phyloP scores from a whole-genome alignment of 2,113 vertebrate genomes.

The Bambusicola thoracicus region DNA sequence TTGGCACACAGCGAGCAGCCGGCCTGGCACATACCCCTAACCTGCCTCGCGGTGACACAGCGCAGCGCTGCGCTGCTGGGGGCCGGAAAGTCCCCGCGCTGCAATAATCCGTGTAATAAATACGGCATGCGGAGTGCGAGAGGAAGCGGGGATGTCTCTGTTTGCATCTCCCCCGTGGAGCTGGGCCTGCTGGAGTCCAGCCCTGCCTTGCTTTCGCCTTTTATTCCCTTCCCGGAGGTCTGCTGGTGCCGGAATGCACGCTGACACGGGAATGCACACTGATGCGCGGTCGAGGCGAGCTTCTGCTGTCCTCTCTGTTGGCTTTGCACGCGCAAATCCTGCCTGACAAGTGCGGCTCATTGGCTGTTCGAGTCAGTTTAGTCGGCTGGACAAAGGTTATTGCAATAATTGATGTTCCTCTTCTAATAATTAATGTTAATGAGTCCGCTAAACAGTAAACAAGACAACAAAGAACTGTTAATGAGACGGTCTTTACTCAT shows the following conservation, averaged over 20 bases:
- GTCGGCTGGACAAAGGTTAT: slow-evolving; percentile 52
- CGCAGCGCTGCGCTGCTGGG: background rate
- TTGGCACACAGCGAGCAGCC: background rate
- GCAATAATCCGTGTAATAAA: slow-evolving; percentile 51
- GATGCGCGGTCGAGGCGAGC: background rate
- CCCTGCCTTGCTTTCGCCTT: background rate
- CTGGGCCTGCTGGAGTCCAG: background rate
- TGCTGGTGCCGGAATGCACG: background rate
- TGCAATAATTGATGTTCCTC: slow-evolving; percentile 49
- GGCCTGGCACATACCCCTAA: slow-evolving; percentile 5
- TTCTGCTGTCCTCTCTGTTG: background rate
- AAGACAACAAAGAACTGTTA: slow-evolving; percentile 66
- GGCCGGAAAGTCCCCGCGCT: slow-evolving; percentile 24
- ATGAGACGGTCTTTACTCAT: slow-evolving; percentile 67
- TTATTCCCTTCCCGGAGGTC: background rate
- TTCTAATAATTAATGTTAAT: slow-evolving; percentile 65
- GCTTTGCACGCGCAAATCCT: background rate
- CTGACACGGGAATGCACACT: background rate
- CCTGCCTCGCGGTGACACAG: background rate
- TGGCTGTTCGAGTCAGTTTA: slow-evolving; percentile 47
- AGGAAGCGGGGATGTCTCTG: slow-evolving; percentile 29
- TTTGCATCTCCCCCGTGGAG: slow-evolving; percentile 11
- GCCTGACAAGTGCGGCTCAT: background rate
- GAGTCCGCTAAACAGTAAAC: slow-evolving; percentile 55
- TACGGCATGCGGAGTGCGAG: slow-evolving; percentile 1